A percentile compares a stretch with the other conserved stretches of the same genome.
phyloP scores from a whole-genome alignment of 2,797 vertebrate genomes.

The Parauchenoglanis ngamensis region DNA sequence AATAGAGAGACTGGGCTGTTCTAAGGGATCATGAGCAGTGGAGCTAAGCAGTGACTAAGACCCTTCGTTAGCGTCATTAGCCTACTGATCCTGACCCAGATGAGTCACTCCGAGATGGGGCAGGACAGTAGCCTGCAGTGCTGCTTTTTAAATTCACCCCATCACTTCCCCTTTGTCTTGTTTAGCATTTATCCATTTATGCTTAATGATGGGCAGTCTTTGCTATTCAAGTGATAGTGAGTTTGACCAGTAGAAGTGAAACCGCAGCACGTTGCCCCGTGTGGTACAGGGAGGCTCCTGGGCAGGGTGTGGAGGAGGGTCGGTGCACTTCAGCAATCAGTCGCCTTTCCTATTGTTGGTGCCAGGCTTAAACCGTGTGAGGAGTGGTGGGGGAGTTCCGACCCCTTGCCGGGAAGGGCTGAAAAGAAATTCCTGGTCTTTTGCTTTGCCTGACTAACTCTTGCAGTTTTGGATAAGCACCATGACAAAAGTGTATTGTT shows the following conservation, averaged over 20 bases:
- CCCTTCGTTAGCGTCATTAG: constrained; percentile 33
- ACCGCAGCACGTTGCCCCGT: not conserved
- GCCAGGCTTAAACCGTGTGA: constrained; percentile 28
- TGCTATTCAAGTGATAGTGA: not conserved
- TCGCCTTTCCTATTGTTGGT: constrained; percentile 49
- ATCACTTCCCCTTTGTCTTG: not conserved
- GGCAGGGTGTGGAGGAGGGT: constrained; percentile 40
- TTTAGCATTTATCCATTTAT: no score
- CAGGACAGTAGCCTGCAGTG: constrained; percentile 2
- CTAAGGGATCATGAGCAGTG: not conserved
- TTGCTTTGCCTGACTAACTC: constrained; percentile 54
- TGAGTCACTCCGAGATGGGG: not conserved
- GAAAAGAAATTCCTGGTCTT: constrained; percentile 51
- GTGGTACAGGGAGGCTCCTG: constrained; percentile 11
- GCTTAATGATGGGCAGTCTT: not conserved
- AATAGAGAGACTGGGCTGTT: not conserved
- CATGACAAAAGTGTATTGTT: constrained; percentile 56
- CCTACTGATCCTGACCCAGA: constrained; percentile 13
- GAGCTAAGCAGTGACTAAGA: not conserved
- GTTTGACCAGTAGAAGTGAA: constrained; percentile 22
- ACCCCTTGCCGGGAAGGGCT: constrained; percentile 46
- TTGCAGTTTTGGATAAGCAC: constrained; percentile 45
- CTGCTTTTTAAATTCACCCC: not conserved
- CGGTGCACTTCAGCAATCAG: constrained; percentile 37
- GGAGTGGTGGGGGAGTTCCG: constrained; percentile 37